Evolutionary conservation across 2,113 vertebrate genomes (phyloP), one percentile per base, ranked within the genome.

Genomic region (Xenus cinereus): DNA sequence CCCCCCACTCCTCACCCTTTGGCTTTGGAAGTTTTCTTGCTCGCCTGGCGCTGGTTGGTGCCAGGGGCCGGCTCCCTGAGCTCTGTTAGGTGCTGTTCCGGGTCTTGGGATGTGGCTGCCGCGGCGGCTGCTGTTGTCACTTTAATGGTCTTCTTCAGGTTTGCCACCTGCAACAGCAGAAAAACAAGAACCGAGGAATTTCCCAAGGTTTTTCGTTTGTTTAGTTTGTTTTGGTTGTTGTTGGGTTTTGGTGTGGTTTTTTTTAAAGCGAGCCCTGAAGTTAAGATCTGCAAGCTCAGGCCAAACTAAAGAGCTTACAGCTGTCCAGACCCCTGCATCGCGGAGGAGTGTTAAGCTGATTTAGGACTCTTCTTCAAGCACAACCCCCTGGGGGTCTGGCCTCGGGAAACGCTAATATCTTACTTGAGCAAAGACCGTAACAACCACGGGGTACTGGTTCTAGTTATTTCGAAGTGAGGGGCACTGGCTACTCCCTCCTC

Each of bases 1-100:
- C n/a, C 48, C 13, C 3, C 19, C 9, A 12, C 21, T 75, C 95
- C 99, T 99, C 97, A 99, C 99, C 99, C 99, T 98, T 99, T 99
- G 95, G 99, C 99, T 97, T 99, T 99, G 56, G 99, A 99, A 96
- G 99, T 98, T 93, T 99, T 99, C 98, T 99, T 99, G 98, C 99
- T 99, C 9, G 98, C 93, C 89, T 98, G 98, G 91, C 98, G 98
- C 95, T 98, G 98, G 93, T 98, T 98, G 93, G 98, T 97, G 90
- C 98, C 98, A 14, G 98, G 84, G 26, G 97, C 98, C 0, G 98
- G 98, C 82, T 98, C 98, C 89, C 98, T 94, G 86, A 98, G 97
- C 91, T 98, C 98, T 19, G 98, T 98, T 53, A 98, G 89, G 64
- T 99, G 99, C 85, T 99, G 99, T 83, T 99, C 98, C 0, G 99